Evolutionary conservation across 2,113 vertebrate genomes (phyloP).

Genomic region (Cisticola juncidis): DNA sequence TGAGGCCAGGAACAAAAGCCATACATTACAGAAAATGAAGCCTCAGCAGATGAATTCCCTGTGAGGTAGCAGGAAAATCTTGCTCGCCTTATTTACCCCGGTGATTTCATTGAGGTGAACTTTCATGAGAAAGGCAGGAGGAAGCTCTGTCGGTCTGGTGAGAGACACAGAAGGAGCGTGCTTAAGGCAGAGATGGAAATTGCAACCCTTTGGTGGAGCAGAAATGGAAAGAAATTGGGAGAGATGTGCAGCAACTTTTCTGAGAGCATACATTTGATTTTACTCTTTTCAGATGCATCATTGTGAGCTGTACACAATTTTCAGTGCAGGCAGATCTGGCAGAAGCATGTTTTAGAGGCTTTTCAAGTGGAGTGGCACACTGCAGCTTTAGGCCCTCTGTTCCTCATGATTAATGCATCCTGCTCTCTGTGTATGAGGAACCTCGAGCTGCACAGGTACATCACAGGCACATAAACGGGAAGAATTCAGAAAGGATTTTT

Average conservation of each 20-base stretch:
- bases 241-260: neutral
- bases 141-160: neutral
- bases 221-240: neutral
- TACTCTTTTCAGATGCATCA: neutral
- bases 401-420: slow-evolving; percentile 33
- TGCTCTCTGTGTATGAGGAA: neutral
- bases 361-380: neutral
- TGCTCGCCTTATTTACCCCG: rapidly evolving
- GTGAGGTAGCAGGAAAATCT: neutral
- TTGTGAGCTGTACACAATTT: neutral
- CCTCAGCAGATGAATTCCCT: neutral
- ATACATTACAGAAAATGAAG: neutral
- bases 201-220: neutral
- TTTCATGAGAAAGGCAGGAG: neutral
- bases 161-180: neutral
- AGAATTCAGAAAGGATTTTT: neutral
- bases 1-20: neutral
- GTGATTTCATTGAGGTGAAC: neutral
- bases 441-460: neutral
- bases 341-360: neutral
- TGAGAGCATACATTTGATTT: neutral
- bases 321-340: neutral
- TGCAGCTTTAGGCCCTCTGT: neutral
- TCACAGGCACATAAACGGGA: neutral
- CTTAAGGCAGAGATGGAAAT: neutral